These are phyloP conservation scores for Spatula clypeata DNA, from an alignment of 2,797 vertebrate genomes.

Conservation along the genomic window DNA sequence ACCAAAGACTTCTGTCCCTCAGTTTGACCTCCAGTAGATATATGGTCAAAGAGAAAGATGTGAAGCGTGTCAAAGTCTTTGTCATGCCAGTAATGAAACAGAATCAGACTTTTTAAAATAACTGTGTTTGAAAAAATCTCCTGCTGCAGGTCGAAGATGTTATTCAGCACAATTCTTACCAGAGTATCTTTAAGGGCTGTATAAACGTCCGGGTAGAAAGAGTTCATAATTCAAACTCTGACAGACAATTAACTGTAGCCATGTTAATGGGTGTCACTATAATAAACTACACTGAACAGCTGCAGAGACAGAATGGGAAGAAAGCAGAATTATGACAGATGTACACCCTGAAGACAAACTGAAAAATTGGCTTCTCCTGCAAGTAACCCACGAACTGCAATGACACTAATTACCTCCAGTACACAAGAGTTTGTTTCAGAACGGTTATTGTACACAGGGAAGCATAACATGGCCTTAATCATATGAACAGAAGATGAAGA, in stretches of 20 bases:
- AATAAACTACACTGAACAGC: slow-evolving; percentile 54
- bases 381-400: slow-evolving; percentile 38
- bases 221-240: slow-evolving; percentile 52
- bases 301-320: slow-evolving; percentile 29
- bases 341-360: slow-evolving; percentile 58
- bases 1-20: background rate
- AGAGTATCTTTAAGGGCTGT: slow-evolving; percentile 24
- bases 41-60: background rate
- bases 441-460: background rate
- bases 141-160: slow-evolving; percentile 60
- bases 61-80: slow-evolving; percentile 15
- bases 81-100: slow-evolving; percentile 55
- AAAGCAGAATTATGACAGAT: slow-evolving; percentile 47
- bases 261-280: slow-evolving; percentile 38
- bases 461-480: background rate
- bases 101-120: slow-evolving; percentile 18
- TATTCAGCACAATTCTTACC: slow-evolving; percentile 12
- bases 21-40: background rate
- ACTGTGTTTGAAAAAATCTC: slow-evolving; percentile 34
- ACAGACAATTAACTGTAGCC: slow-evolving; percentile 63
- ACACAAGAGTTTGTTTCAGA: slow-evolving; percentile 1
- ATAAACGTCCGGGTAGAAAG: slow-evolving; percentile 51
- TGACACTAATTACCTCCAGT: slow-evolving; percentile 22
- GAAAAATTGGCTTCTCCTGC: slow-evolving; percentile 41
- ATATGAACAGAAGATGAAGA: background rate